Conservation (phyloP, 1,140 invertebrate genomes). For the Conus ventricosus region DNA sequence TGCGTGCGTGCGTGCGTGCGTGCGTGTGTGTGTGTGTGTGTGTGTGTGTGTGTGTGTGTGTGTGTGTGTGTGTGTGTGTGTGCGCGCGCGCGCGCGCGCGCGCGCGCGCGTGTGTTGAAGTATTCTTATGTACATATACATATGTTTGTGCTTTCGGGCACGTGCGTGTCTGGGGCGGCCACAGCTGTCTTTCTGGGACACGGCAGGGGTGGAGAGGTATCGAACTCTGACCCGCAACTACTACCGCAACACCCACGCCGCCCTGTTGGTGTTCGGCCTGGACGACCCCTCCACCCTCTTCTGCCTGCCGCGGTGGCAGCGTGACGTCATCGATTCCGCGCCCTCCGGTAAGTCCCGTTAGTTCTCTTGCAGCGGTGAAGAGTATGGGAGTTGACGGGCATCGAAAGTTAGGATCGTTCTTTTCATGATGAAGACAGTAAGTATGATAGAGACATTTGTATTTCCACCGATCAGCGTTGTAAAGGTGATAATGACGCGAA, state of each 20-base stretch:
- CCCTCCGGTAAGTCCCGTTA: constrained; percentile 47
- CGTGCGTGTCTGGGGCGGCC: not conserved
- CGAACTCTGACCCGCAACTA: constrained; percentile 59
- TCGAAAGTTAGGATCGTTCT: not conserved
- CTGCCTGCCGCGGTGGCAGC: constrained; percentile 33
- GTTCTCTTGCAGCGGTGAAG: not conserved
- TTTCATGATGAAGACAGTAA: not conserved
- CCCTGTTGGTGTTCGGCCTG: constrained; percentile 77
- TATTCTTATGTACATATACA: not conserved
- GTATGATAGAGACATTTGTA: not conserved
- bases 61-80: too few species aligned
- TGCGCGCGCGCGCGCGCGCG: too few species aligned
- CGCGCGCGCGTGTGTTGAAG: too few species aligned
- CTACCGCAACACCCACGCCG: constrained; percentile 57
- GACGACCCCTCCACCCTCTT: constrained; percentile 75
- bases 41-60: too few species aligned
- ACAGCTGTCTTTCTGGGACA: constrained; percentile 16
- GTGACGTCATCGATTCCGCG: constrained; percentile 44
- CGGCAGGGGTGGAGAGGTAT: constrained; percentile 37
- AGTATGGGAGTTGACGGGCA: not conserved
- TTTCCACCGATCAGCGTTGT: too few species aligned
- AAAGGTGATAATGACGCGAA: too few species aligned
- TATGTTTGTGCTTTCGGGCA: not conserved
- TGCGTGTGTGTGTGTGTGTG: too few species aligned
- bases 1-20: not conserved